These are phyloP conservation scores for Calliopum simillimum DNA, from an alignment of 2,888 invertebrate species.

Conservation along the genomic window DNA sequence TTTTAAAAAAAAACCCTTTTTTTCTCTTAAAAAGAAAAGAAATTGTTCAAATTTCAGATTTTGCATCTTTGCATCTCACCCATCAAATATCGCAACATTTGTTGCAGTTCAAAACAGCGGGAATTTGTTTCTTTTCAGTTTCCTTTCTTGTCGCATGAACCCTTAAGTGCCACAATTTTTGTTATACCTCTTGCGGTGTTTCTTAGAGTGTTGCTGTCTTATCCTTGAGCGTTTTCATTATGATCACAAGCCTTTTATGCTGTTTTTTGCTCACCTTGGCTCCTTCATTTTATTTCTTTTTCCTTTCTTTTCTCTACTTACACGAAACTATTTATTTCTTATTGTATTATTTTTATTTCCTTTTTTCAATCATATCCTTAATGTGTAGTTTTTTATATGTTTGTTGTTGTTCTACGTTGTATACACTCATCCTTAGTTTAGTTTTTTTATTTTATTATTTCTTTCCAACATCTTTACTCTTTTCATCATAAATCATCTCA, in stretches of 20 bases:
- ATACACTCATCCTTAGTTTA: neutral
- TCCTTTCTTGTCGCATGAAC: neutral
- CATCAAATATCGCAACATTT: too few species aligned
- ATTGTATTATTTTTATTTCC: slow-evolving; percentile 18
- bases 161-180: neutral
- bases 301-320: slow-evolving; percentile 13
- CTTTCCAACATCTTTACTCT: neutral
- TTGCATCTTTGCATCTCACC: too few species aligned
- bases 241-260: too few species aligned
- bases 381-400: neutral
- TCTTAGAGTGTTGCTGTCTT: slow-evolving; percentile 11
- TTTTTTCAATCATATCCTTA: neutral
- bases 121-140: slow-evolving; percentile 2
- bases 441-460: slow-evolving; percentile 14
- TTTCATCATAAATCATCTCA: slow-evolving; percentile 62
- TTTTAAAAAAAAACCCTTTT: too few species aligned
- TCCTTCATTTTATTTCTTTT: slow-evolving; percentile 25
- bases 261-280: slow-evolving; percentile 37
- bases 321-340: slow-evolving; percentile 39
- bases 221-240: slow-evolving; percentile 13
- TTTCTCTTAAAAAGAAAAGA: too few species aligned
- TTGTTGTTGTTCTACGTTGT: neutral
- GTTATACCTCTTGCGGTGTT: slow-evolving; percentile 40
- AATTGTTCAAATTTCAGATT: too few species aligned
- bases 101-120: slow-evolving; percentile 22